Base-by-base conservation (phyloP, 2,888 invertebrate species). In the Agrotis clavis region DNA sequence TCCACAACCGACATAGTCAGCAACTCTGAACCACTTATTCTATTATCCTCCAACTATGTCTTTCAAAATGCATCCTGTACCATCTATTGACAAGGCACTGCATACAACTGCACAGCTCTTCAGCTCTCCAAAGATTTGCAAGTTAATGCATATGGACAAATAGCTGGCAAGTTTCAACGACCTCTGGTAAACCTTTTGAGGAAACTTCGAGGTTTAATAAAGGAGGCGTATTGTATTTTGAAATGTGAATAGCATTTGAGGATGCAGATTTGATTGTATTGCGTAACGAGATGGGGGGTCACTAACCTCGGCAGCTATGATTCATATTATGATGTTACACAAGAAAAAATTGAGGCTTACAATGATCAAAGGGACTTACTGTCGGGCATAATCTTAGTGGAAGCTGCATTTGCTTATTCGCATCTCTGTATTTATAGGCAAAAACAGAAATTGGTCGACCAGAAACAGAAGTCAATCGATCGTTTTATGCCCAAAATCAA, bases 121-220 rank as follows among this genome's bases (percentile, higher is more conserved):
- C 67, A 51, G 59, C 65, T 77, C 60, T 73, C 63, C 13, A 67
- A 64, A 69, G 79, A 82, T 80, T 82, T 79, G 80, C 80, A 80
- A 80, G 69, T 82, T 73, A 82, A 82, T 78, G 56, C 57, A 56
- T 56, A 13, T 18, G 65, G 51, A 57, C 82, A 63, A 80, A 82
- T 73, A 67, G 50, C n/a, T 45, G 19, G 50, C 41, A 50, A 30
- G 79, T 56, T 56, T 25, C 73, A 64, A 72, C 62, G 79, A 74
- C 74, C 80, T 67, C 45, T 11, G 4, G 60, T 78, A 64, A 41
- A 54, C 25, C 35, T 54, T 19, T 63, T 47, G 14, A 45, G 21
- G 25, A 56, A 60, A 57, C 45, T 35, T 21, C 16, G 53, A 2
- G 51, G 56, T 63, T 50, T 13, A 41, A 11, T 19, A 48, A 56